Evolutionary conservation across 1,140 invertebrate species (phyloP), one percentile per base, ranked within the genome.

Genomic region (Drosophila pruinosa): DNA sequence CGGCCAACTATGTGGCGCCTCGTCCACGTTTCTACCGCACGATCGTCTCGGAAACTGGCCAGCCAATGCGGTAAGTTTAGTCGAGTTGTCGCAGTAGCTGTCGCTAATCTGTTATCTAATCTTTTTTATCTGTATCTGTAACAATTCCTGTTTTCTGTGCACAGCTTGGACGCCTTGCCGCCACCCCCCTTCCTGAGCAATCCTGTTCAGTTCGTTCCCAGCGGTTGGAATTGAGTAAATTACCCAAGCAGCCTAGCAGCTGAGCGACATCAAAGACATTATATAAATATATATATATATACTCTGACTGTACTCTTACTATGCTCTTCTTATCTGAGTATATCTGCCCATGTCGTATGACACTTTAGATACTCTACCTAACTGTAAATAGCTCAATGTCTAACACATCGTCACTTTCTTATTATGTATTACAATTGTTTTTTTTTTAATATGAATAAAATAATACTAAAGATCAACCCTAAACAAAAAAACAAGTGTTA

Each of bases 1-100:
- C 86, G 0, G 72, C 72, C 58, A 89, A 89, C 38, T 89, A 89
- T 47, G 75, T 89, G 62, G 85, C 85, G 7, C 56, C 86, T 26
- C 74, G 88, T 28, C 86, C 86, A 6, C 88, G 86, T 12, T 81
- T 59, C 53, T 75, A 80, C 41, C 80, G 78, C 50, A 77, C 76
- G 19, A 70, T 69, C 15, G 22, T 43, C n/a, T 22, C 69, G 2
- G 54, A 74, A 10, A n/a, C 74, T 17, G 70, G 22, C 0, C 64
- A 81, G 57, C 4, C 77, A 14, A 78, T 78, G 69, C 56, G 73
- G 81, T 86, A 31, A 26, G 72, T 73, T 6, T 15, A 6, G 22
- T 17, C 12, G 6, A 26, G 8, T 19, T 3, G 8, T 26, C 31
- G 31, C 31, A n/a, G n/a, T n/a, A n/a, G n/a, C n/a, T n/a, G n/a